Conservation (phyloP, 2,888 invertebrate species). For the Cataglyphis livida region DNA sequence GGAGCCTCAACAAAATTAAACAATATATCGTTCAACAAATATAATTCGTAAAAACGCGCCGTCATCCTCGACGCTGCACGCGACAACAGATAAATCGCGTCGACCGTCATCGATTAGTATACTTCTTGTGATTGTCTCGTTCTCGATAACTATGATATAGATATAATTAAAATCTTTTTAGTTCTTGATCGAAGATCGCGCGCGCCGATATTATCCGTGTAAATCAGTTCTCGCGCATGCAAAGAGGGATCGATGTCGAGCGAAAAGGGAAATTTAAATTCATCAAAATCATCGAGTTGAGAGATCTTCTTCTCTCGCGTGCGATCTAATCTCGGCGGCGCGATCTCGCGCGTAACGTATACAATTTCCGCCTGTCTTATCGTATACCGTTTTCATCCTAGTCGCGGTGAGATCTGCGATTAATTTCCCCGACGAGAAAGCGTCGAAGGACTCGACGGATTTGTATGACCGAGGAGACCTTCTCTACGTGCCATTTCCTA, state of each 20-base stretch:
- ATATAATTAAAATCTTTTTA: constrained; percentile 51
- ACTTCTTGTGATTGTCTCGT: constrained; percentile 71
- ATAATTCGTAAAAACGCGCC: constrained; percentile 75
- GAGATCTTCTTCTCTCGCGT: constrained; percentile 24
- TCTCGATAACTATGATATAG: constrained; percentile 67
- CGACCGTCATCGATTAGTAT: constrained; percentile 53
- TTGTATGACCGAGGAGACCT: not conserved
- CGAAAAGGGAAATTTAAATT: not conserved
- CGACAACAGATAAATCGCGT: constrained; percentile 24
- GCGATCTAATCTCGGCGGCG: constrained; percentile 31
- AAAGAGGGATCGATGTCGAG: not conserved
- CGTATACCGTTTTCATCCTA: constrained; percentile 46
- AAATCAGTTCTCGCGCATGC: not conserved
- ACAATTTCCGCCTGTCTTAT: constrained; percentile 57
- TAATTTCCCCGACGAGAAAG: constrained; percentile 41
- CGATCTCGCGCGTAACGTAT: constrained; percentile 58
- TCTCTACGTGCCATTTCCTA: not conserved
- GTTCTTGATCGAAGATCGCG: constrained; percentile 19
- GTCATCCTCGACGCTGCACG: constrained; percentile 39
- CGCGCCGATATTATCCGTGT: constrained; percentile 27
- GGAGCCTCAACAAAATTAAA: constrained; percentile 82
- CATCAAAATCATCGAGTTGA: not conserved
- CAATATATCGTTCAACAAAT: constrained; percentile 82
- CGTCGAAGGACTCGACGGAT: constrained; percentile 15
- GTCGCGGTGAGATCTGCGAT: constrained; percentile 23